Evolutionary conservation across 2,797 vertebrate genomes (phyloP).

Genomic region (Megaceryle alcyon): DNA sequence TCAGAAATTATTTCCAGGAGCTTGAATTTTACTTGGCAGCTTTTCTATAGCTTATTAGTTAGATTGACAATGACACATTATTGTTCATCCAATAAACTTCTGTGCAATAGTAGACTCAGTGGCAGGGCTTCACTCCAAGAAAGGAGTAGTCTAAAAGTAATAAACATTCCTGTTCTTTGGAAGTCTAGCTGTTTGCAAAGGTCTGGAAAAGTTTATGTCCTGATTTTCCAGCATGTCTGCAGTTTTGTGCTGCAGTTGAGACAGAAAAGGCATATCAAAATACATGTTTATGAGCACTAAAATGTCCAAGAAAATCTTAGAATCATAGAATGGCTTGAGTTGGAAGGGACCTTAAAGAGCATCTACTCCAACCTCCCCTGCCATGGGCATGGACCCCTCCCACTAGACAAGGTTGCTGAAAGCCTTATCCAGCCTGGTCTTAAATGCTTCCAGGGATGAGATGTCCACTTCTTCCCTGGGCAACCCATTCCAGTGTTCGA

Average conservation of each 20-base stretch:
- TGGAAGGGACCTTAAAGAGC: too few species aligned
- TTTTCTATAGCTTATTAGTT: constrained; percentile 30
- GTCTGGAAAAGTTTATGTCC: constrained; percentile 30
- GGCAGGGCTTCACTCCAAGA: background rate
- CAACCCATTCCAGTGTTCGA: too few species aligned
- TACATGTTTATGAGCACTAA: background rate
- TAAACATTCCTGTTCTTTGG: constrained; percentile 51
- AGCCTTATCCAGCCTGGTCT: too few species aligned
- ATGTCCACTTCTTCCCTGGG: too few species aligned
- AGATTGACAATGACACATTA: constrained; percentile 36
- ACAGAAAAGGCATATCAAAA: background rate
- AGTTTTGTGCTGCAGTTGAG: background rate
- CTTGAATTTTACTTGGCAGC: constrained; percentile 34
- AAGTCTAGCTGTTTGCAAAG: background rate
- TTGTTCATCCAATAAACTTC: constrained; percentile 3
- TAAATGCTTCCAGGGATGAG: too few species aligned
- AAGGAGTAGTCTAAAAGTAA: constrained; percentile 32
- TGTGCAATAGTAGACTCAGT: background rate
- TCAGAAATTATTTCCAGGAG: constrained; percentile 14
- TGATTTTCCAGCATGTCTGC: constrained; percentile 13
- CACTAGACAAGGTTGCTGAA: too few species aligned
- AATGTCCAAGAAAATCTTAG: too few species aligned
- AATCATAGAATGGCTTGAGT: too few species aligned
- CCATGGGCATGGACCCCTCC: too few species aligned
- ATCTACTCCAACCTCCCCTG: too few species aligned